Conservation (phyloP, 2,888 invertebrate species). For the Drosophila seclusa region DNA sequence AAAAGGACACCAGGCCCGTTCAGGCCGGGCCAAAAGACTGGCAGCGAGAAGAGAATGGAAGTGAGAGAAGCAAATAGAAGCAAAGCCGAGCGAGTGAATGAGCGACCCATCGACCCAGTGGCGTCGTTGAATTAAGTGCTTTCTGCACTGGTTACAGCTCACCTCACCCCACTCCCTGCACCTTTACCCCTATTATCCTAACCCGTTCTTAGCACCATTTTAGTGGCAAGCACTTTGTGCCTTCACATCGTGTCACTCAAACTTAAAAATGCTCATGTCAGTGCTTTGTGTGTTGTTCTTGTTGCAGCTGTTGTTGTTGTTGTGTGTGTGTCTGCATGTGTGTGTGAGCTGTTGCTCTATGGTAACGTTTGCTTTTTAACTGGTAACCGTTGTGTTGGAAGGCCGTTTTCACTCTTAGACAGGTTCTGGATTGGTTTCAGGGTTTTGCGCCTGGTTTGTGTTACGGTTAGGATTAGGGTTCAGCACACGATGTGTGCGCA, state of each 20-base stretch:
- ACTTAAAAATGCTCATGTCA: constrained; percentile 69
- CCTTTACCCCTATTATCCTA: background rate
- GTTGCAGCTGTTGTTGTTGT: background rate
- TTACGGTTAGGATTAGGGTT: constrained; percentile 12
- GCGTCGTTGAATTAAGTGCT: constrained; percentile 72
- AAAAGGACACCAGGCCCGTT: constrained; percentile 10
- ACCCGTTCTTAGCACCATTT: constrained; percentile 6
- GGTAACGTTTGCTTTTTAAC: constrained; percentile 42
- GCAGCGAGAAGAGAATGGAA: background rate
- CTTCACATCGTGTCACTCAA: constrained; percentile 73
- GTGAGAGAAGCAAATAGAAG: background rate
- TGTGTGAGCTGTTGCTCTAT: constrained; percentile 9
- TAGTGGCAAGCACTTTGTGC: constrained; percentile 68
- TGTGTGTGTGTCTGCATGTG: constrained; percentile 1
- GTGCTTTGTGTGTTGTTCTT: constrained; percentile 25
- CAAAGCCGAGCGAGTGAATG: constrained; percentile 27
- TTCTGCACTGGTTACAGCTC: constrained; percentile 45
- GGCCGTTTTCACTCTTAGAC: constrained; percentile 25
- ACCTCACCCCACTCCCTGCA: background rate
- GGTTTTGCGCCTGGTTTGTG: constrained; percentile 23
- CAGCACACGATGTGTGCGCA: background rate
- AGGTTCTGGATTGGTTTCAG: constrained; percentile 29
- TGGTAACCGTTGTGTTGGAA: constrained; percentile 25
- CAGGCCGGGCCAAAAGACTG: constrained; percentile 10
- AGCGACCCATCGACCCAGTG: constrained; percentile 61